phyloP scores from a whole-genome alignment of 1,140 invertebrate species.

The Cataglyphis hispanica region DNA sequence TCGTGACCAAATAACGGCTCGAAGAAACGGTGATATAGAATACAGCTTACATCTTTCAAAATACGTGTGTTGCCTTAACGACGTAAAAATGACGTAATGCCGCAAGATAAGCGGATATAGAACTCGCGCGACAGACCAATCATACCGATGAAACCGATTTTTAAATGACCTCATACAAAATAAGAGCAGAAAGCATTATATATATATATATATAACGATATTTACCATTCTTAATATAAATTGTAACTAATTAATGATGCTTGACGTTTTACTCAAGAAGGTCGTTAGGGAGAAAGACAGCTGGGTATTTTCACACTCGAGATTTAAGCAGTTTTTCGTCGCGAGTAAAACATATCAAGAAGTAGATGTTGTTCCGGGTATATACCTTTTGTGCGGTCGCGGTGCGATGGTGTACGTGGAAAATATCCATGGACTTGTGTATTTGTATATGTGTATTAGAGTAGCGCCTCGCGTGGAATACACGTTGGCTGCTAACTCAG shows the following conservation, averaged over 20 bases:
- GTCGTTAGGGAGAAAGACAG: constrained; percentile 46
- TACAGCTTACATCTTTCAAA: neutral
- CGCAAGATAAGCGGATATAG: neutral
- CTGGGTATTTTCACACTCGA: constrained; percentile 58
- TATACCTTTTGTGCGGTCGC: constrained; percentile 32
- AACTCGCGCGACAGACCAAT: neutral
- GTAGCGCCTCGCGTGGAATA: constrained; percentile 80
- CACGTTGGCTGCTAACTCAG: constrained; percentile 80
- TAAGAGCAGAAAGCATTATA: neutral
- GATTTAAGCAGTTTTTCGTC: constrained; percentile 61
- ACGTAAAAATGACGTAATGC: neutral
- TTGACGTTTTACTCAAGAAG: constrained; percentile 46
- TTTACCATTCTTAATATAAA: neutral
- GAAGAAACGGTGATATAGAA: neutral
- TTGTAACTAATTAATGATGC: constrained; percentile 34
- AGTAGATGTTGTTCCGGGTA: constrained; percentile 41
- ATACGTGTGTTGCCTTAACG: neutral
- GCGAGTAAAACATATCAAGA: constrained; percentile 47
- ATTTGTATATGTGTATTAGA: constrained; percentile 65
- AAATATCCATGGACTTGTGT: constrained; percentile 25
- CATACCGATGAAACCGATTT: neutral
- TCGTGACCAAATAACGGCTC: constrained; percentile 9
- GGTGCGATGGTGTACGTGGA: neutral
- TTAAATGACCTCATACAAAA: neutral
- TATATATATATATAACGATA: neutral